Conservation (phyloP, 2,888 invertebrate species). For the Sussaba pulchella region DNA sequence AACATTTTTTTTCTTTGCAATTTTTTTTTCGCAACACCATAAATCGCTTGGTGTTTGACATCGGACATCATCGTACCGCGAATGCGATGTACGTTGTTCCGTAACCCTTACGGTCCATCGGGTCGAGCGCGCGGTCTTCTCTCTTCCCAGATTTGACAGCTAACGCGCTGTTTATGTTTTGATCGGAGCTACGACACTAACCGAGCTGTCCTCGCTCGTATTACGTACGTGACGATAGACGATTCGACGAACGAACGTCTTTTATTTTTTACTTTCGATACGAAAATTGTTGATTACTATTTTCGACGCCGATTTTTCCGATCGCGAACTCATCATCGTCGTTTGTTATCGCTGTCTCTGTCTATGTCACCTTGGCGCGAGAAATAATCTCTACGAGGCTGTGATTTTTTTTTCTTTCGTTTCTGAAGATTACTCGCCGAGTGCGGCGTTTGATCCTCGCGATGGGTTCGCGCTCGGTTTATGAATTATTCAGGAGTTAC, state of each 20-base stretch:
- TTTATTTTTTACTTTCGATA: neutral
- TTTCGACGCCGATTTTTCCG: neutral
- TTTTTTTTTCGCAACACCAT: neutral
- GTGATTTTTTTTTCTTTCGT: too few relatives aligned
- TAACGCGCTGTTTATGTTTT: conserved; percentile 63
- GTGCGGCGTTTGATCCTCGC: conserved; percentile 7
- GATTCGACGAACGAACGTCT: neutral
- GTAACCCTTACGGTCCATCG: neutral
- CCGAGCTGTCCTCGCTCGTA: neutral
- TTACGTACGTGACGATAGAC: neutral
- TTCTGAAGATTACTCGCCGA: too few relatives aligned
- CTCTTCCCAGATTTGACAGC: conserved; percentile 54
- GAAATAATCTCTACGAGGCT: too few relatives aligned
- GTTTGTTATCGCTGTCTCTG: neutral
- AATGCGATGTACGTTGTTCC: neutral
- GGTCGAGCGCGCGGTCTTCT: conserved; percentile 5
- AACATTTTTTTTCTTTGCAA: neutral
- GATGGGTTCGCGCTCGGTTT: neutral
- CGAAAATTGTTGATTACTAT: neutral
- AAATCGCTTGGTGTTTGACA: neutral
- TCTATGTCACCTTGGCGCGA: too few relatives aligned
- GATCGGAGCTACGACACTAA: conserved; percentile 34
- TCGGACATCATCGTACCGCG: neutral
- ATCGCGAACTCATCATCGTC: neutral
- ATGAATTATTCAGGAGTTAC: conserved; percentile 55